phyloP scores from a whole-genome alignment of 2,797 vertebrate species.

The Melanotaenia parkinsoni region DNA sequence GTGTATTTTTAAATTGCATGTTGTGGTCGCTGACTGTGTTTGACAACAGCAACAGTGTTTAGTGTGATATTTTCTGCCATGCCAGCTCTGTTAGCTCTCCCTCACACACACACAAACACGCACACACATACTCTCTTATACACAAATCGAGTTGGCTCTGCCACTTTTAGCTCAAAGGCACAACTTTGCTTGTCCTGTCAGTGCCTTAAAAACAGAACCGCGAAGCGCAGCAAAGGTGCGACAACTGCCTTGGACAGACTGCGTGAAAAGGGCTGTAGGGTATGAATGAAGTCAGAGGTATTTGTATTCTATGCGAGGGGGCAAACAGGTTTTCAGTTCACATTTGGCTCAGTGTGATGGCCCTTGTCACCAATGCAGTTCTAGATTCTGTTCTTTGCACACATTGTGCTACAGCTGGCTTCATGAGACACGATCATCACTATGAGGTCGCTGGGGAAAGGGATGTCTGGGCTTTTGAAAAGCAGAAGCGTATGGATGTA shows the following conservation, averaged over 20 bases:
- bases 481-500: no score
- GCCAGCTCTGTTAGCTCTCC: neutral
- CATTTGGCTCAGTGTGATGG: neutral
- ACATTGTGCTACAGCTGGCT: neutral
- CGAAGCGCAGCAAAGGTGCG: neutral
- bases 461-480: no score
- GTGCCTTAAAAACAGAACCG: neutral
- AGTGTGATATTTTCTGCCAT: neutral
- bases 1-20: constrained; percentile 3
- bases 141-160: neutral
- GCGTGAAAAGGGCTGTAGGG: constrained; percentile 1
- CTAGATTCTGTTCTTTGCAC: neutral
- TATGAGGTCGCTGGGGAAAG: neutral
- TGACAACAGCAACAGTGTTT: neutral
- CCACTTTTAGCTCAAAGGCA: neutral
- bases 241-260: neutral
- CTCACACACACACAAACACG: neutral
- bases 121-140: neutral
- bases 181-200: neutral
- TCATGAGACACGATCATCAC: neutral
- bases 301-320: constrained; percentile 1
- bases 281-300: neutral
- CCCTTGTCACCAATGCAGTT: neutral
- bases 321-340: neutral
- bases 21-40: neutral